Conservation (phyloP, 2,797 vertebrate species). For the Sardinella longiceps region DNA sequence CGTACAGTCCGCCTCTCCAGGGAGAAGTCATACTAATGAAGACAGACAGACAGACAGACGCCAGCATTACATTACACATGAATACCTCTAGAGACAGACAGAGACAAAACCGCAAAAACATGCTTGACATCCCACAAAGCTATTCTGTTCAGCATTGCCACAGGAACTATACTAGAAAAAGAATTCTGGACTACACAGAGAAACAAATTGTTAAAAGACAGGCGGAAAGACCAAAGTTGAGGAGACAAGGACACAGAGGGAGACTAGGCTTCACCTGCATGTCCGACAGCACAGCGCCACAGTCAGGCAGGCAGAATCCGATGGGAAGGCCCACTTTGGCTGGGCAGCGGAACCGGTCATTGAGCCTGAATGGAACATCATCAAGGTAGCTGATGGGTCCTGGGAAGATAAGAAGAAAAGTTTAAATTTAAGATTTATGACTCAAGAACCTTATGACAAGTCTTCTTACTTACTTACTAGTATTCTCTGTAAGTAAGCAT, state of each 20-base stretch:
- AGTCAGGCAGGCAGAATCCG: constrained; percentile 89
- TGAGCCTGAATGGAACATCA: constrained; percentile 97
- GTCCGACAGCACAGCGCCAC: constrained; percentile 77
- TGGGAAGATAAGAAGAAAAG: constrained; percentile 50
- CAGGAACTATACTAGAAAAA: neutral
- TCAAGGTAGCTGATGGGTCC: constrained; percentile 97
- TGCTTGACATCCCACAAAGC: neutral
- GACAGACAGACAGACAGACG: neutral
- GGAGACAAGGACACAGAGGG: neutral
- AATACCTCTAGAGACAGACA: neutral
- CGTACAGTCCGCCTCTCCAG: constrained; percentile 87
- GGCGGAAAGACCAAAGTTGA: neutral
- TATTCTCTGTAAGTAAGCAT: neutral
- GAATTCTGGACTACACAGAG: neutral
- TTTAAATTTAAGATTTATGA: neutral
- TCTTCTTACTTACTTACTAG: neutral
- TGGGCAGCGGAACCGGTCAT: constrained; percentile 92
- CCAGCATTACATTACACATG: neutral
- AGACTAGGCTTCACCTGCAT: constrained; percentile 75
- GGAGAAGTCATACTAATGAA: constrained; percentile 90
- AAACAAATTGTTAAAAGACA: neutral
- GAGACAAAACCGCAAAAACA: neutral
- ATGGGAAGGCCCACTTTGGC: constrained; percentile 94
- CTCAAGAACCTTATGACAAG: neutral
- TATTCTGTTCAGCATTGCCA: neutral